A percentile compares a stretch with the other conserved stretches of the same genome.
phyloP scores from a whole-genome alignment of 1,140 invertebrate genomes.

The Drosophila lowei region DNA sequence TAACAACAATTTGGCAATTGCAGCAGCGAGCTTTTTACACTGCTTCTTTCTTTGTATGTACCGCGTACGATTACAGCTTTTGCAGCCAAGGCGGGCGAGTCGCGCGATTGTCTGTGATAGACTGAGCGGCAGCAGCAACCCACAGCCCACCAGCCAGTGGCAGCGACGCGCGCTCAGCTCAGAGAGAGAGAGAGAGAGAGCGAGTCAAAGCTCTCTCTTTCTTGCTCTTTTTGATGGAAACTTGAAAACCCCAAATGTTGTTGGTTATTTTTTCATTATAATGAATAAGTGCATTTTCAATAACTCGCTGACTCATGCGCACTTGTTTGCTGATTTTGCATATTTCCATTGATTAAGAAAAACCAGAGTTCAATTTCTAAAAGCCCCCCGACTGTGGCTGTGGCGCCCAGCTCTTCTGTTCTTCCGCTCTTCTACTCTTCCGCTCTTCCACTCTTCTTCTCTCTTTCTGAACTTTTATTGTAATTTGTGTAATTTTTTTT shows the following conservation, averaged over 20 bases:
- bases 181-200: conserved; percentile 20
- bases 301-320: conserved; percentile 62
- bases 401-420: neutral
- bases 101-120: conserved; percentile 40
- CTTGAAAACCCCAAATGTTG: conserved; percentile 14
- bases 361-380: conserved; percentile 14
- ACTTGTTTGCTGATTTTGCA: conserved; percentile 32
- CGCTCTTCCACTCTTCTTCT: neutral
- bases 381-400: conserved; percentile 3
- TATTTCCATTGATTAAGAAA: conserved; percentile 28
- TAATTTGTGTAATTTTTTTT: conserved; percentile 29
- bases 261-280: conserved; percentile 11
- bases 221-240: conserved; percentile 4
- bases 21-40: conserved; percentile 2
- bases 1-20: conserved; percentile 1
- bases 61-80: conserved; percentile 10
- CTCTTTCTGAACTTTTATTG: conserved; percentile 41
- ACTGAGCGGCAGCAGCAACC: conserved; percentile 44
- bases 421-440: neutral
- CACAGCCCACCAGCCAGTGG: neutral
- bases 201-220: conserved; percentile 2
- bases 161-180: conserved; percentile 24
- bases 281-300: conserved; percentile 34
- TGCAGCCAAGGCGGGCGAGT: conserved; percentile 23
- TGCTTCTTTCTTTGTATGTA: conserved; percentile 14